These are phyloP conservation scores for Anthophora plumipes DNA, from an alignment of 2,888 invertebrate species.

Conservation along the genomic window DNA sequence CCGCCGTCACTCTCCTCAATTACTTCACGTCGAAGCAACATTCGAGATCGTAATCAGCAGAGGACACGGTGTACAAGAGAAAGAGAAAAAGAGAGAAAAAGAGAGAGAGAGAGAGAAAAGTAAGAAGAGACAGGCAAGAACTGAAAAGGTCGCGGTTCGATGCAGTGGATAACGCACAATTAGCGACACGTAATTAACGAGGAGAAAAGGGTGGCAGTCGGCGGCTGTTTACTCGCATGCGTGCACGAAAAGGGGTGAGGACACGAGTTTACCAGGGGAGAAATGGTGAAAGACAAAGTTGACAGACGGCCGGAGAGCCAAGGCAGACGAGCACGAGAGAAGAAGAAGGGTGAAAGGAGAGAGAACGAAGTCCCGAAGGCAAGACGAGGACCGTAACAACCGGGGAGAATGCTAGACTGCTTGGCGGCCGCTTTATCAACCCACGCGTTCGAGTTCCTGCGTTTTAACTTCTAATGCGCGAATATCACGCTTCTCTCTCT, in stretches of 20 bases:
- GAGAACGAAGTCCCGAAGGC: constrained; percentile 16
- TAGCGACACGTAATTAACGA: constrained; percentile 64
- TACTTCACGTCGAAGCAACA: constrained; percentile 11
- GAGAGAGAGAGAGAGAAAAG: neutral
- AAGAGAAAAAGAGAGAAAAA: neutral
- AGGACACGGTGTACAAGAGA: neutral
- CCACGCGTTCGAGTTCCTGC: constrained; percentile 68
- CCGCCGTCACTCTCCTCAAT: neutral
- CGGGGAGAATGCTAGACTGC: constrained; percentile 71
- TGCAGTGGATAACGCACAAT: constrained; percentile 62
- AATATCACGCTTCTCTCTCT: constrained; percentile 16
- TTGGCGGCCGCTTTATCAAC: constrained; percentile 77
- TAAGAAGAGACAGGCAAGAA: constrained; percentile 1
- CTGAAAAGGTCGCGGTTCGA: constrained; percentile 59
- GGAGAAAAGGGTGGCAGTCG: constrained; percentile 34
- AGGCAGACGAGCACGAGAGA: constrained; percentile 40
- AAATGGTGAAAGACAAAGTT: constrained; percentile 47
- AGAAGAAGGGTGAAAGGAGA: constrained; percentile 44
- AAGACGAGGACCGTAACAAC: constrained; percentile 47
- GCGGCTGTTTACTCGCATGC: constrained; percentile 37
- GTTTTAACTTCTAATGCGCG: constrained; percentile 50
- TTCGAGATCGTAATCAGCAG: constrained; percentile 30
- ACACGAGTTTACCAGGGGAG: constrained; percentile 28
- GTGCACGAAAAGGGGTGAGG: constrained; percentile 22
- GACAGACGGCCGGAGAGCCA: constrained; percentile 40